phyloP scores from a whole-genome alignment of 1,140 invertebrate genomes.

The Delia radicum region DNA sequence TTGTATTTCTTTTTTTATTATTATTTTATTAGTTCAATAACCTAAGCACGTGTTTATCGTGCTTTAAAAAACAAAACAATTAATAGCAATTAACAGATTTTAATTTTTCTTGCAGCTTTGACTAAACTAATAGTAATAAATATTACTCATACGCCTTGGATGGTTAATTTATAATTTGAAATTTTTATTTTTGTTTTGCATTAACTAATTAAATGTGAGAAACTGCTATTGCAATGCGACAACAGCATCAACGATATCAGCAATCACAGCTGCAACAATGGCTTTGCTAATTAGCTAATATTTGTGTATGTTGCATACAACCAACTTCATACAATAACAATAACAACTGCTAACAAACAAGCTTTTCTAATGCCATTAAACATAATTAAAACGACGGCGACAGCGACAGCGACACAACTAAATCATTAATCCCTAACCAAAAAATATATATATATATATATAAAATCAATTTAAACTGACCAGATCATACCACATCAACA shows the following conservation, averaged over 20 bases:
- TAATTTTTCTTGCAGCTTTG: neutral
- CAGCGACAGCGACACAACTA: too few species aligned
- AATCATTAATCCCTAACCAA: too few species aligned
- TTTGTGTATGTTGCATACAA: neutral
- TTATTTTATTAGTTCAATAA: neutral
- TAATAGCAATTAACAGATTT: neutral
- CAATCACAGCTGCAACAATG: neutral
- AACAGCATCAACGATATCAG: neutral
- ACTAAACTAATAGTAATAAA: too few species aligned
- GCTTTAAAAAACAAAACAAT: neutral
- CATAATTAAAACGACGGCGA: neutral
- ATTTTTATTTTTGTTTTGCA: too few species aligned
- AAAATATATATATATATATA: too few species aligned
- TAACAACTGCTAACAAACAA: neutral
- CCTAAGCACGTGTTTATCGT: neutral
- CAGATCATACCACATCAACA: too few species aligned
- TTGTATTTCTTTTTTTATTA: neutral
- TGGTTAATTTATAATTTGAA: neutral
- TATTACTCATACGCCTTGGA: neutral
- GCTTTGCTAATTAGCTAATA: constrained; percentile 17
- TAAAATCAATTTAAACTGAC: too few species aligned
- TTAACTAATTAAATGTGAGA: neutral
- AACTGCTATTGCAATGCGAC: neutral
- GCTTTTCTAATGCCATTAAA: neutral
- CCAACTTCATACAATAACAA: neutral